phyloP scores from a whole-genome alignment of 2,797 vertebrate genomes.

The Artibeus jamaicensis region DNA sequence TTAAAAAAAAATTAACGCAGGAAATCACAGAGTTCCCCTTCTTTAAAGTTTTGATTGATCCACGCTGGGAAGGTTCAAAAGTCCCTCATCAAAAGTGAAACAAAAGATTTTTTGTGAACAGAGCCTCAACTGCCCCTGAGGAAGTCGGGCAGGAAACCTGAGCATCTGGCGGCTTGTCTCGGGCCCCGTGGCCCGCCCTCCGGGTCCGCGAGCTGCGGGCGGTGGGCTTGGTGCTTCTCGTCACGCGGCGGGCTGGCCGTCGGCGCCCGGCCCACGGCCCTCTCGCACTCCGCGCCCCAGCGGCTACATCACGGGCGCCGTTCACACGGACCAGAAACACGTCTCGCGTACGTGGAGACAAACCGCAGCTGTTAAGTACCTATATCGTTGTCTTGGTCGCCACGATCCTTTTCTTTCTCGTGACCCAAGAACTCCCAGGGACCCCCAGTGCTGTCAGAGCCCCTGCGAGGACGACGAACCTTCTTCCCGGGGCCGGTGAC shows the following conservation, averaged over 20 bases:
- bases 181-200: fast-evolving
- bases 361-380: neutral
- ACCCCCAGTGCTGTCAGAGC: neutral
- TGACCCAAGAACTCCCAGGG: neutral
- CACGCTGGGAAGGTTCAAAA: neutral
- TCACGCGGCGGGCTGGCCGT: no score
- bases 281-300: neutral
- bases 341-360: neutral
- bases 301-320: neutral
- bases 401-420: neutral
- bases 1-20: neutral
- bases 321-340: neutral
- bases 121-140: neutral
- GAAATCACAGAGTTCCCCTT: neutral
- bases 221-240: neutral
- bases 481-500: no score
- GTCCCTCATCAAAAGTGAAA: neutral
- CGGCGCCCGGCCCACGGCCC: neutral
- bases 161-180: neutral
- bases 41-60: neutral
- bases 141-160: neutral
- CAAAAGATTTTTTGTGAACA: neutral
- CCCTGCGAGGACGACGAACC: no score
- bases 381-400: neutral
- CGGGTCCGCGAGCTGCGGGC: neutral